phyloP scores from a whole-genome alignment of 2,797 vertebrate species.

The Lutjanus campechanus region DNA sequence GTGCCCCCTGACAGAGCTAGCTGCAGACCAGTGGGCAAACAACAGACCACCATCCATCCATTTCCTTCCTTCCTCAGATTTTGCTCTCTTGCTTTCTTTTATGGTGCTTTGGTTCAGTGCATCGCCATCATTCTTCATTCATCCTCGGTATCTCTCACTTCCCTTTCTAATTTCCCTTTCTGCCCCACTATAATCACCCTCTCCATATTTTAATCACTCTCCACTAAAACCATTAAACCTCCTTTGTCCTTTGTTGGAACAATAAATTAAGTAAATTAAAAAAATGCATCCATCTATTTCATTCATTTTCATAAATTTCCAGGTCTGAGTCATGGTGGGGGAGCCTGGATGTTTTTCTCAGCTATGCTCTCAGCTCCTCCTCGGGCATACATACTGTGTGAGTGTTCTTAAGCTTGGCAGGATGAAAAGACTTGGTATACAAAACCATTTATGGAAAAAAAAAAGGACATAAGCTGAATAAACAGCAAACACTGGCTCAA shows the following conservation, averaged over 20 bases:
- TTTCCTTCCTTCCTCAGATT: constrained; percentile 58
- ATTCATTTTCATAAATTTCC: constrained; percentile 44
- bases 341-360: constrained; percentile 13
- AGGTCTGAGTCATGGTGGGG: constrained; percentile 25
- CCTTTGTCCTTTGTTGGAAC: constrained; percentile 59
- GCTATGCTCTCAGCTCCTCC: background rate
- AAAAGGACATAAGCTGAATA: background rate
- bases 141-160: constrained; percentile 59
- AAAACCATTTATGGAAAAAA: background rate
- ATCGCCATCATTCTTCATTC: constrained; percentile 55
- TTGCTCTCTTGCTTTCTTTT: constrained; percentile 32
- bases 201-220: constrained; percentile 64
- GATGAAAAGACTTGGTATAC: background rate
- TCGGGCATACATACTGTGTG: background rate
- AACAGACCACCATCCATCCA: constrained; percentile 67
- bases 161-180: constrained; percentile 69
- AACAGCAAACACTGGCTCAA: background rate
- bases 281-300: constrained; percentile 36
- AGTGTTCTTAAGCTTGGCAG: background rate
- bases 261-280: constrained; percentile 55
- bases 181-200: constrained; percentile 59
- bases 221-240: constrained; percentile 61
- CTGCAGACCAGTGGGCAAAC: constrained; percentile 65
- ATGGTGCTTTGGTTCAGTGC: constrained; percentile 49
- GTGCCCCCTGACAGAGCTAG: constrained; percentile 75